Base-by-base conservation (phyloP, 64 coral and sea anemone genomes). In the Hydrozoanthus tunicans region DNA sequence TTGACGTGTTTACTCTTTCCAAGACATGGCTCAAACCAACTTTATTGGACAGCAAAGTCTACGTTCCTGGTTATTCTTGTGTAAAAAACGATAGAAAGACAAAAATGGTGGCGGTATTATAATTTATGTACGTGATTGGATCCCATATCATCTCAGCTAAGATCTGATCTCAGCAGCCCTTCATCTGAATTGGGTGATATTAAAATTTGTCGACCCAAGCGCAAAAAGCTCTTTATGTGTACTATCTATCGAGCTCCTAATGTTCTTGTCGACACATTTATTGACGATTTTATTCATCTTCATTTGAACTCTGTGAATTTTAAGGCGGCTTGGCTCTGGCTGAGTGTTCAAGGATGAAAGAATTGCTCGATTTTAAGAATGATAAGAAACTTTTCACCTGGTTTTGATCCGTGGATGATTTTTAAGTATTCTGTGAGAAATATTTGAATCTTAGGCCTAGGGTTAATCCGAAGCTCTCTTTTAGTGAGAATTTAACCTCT, bases 41-140 rank as follows among this genome's bases (percentile, higher is more conserved):
- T 60, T 54, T 59, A 58, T 75, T 76, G 85, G 85, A 89, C 63
- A 86, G 83, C 62, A 73, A 90, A 72, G 53, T 90, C 24, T 90
- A 20, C 77, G n/a, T 90, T 57, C 56, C 56, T 59, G 86, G 56
- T 57, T 90, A 90, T 23, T 58, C 43, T 3, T 90, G 86, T 78
- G 73, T 90, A 17, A 75, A 73, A 78, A 75, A 62, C 17, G 86
- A 90, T 59, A 77, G 86, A 63, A 15, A 27, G 57, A 55, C 62
- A 60, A 90, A 17, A 53, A 4, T n/a, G 86, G 86, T 58, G 86
- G 86, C 12, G 86, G 73, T 27, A 53, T 26, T 59, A 78, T 90
- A 73, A 78, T 63, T 26, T 78, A 90, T 78, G 56, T 90, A 25
- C 86, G 86, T 6, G 86, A 90, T 27, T 54, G 86, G 9, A 90